Evolutionary conservation across 1,140 invertebrate genomes (phyloP), one percentile per base, ranked within the genome.

Genomic region (Grapholita molesta): DNA sequence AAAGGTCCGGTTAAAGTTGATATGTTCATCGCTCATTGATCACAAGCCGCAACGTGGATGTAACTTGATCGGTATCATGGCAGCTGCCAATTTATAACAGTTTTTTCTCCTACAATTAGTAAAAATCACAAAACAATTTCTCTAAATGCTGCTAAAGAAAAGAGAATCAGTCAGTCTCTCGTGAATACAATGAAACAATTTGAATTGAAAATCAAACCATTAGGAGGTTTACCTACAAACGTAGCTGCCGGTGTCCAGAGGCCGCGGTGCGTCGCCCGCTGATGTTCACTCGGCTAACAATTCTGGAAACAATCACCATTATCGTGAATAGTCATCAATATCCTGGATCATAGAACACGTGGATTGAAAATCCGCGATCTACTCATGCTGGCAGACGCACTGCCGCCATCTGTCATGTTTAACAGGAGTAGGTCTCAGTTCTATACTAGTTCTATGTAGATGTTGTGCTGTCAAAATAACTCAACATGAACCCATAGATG

Each of bases 131-230:
- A 86, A 83, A 86, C 81, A 75, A 81, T 83, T 86, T 84, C 81
- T 80, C 85, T 89, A 90, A 90, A 89, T 89, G 88, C 88, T 85
- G 86, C 85, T 89, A 89, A 82, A 86, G 81, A 84, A 88, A 84
- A 78, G 77, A 83, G 80, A 82, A 84, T 84, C 80, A 86, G 80
- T 89, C 88, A 90, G 87, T 89, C 88, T 90, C 86, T 86, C 80
- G 72, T 85, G 82, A 88, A 85, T 89, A 84, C 73, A 80, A 83
- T 85, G 77, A 84, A 86, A 83, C 55, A 80, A 75, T 84, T 82
- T 86, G 75, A 84, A 85, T 83, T 71, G 71, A 77, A 80, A 87
- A 86, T 81, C 78, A 83, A 84, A 86, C 79, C 79, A 73, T 74
- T 79, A 83, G 78, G 76, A 81, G 83, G 77, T 78, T 80, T 78